These are phyloP conservation scores for Tinamus major DNA, from an alignment of 2,797 vertebrate species.

Conservation along the genomic window DNA sequence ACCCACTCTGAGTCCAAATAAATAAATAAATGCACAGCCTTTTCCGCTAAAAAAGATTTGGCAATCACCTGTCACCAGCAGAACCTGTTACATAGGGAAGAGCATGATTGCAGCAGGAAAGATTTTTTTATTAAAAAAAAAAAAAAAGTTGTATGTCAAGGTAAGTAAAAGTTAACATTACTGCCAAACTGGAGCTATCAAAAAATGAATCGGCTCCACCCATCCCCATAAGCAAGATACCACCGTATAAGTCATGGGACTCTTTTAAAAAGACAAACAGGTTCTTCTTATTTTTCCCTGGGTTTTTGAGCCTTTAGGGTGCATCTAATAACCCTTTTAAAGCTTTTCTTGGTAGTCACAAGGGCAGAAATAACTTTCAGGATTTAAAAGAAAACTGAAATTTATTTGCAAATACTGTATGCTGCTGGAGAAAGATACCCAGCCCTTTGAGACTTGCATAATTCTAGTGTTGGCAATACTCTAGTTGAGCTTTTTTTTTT, in stretches of 20 bases:
- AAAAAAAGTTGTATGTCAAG: constrained; percentile 7
- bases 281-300: constrained; percentile 25
- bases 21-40: constrained; percentile 16
- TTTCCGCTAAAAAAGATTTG: constrained; percentile 44
- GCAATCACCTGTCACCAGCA: constrained; percentile 40
- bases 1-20: constrained; percentile 8
- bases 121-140: neutral
- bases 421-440: neutral
- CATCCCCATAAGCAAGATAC: constrained; percentile 66
- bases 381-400: neutral
- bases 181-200: constrained; percentile 46
- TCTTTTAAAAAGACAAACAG: constrained; percentile 36
- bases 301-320: constrained; percentile 54
- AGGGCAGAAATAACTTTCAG: neutral
- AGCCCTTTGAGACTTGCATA: constrained; percentile 39
- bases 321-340: constrained; percentile 2
- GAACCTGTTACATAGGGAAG: constrained; percentile 65
- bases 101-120: constrained; percentile 19
- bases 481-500: neutral
- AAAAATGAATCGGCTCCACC: constrained; percentile 15
- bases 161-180: constrained; percentile 49
- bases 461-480: constrained; percentile 14
- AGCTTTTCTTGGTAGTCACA: neutral
- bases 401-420: neutral
- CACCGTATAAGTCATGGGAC: constrained; percentile 54